A percentile compares a stretch with the other conserved stretches of the same genome.
Conservation (phyloP, 2,113 vertebrate genomes). For the Zootoca vivipara region DNA sequence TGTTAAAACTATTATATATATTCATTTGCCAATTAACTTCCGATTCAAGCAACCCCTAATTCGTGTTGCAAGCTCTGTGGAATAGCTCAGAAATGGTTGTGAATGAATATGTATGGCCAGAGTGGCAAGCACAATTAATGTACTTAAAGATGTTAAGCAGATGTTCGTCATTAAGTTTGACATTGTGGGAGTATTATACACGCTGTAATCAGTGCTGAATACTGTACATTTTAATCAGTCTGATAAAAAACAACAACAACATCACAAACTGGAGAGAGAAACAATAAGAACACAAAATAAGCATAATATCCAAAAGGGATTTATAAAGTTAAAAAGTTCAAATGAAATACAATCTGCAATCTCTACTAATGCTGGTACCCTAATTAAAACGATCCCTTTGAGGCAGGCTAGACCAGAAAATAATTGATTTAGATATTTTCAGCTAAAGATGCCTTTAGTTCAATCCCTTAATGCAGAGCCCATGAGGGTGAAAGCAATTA, state of each 20-base stretch:
- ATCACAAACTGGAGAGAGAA: not conserved
- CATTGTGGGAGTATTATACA: conserved; percentile 5
- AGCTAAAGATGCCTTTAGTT: conserved; percentile 20
- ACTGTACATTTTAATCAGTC: not conserved
- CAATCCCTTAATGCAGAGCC: conserved; percentile 6
- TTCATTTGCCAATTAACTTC: conserved; percentile 7
- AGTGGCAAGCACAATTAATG: conserved; percentile 17
- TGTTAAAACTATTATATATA: not conserved
- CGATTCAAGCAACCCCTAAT: not conserved
- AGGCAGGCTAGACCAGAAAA: conserved; percentile 13
- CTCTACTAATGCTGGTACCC: conserved; percentile 8
- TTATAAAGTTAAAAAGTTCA: conserved; percentile 30
- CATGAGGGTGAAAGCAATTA: conserved; percentile 23
- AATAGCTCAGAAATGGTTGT: conserved; percentile 1
- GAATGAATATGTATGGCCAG: conserved; percentile 21
- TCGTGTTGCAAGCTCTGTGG: not conserved
- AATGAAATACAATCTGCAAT: conserved; percentile 14
- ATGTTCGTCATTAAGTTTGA: conserved; percentile 18
- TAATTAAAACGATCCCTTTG: conserved; percentile 37
- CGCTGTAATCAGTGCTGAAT: conserved; percentile 3
- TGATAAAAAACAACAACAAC: not conserved
- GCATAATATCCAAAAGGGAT: conserved; percentile 22
- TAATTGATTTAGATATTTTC: conserved; percentile 41
- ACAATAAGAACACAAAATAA: conserved; percentile 18
- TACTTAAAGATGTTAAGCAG: conserved; percentile 16